Base-by-base conservation (phyloP, 2,113 vertebrate genomes). In the Austrofundulus limnaeus region DNA sequence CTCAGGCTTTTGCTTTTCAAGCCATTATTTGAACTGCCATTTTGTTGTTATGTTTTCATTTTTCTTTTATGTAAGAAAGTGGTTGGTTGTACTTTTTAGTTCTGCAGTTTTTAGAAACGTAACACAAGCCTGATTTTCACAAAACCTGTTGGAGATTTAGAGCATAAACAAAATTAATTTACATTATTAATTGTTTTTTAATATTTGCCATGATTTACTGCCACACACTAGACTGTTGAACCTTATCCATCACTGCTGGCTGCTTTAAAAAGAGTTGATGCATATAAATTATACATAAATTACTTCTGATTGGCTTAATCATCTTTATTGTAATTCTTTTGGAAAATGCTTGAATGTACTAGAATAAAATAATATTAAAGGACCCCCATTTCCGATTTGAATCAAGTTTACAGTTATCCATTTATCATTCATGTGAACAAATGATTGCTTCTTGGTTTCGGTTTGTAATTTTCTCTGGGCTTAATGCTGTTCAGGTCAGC, bases 401-500 rank as follows among this genome's bases (percentile, higher is more conserved):
- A 43, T 68, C 43, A 25, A 15, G 49, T 20, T 19, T 15, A 8
- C 51, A 64, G 51, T 20, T 21, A 21, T 21, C 6, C 28, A 20
- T 39, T 50, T 46, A 41, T 61, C 20, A 58, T 17, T 39, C 50
- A 72, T 9, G 20, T 38, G 19, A 60, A 37, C 4, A 16, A 34
- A 57, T 13, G 1, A 54, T 59, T 43, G 39, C 48, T 66, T 64
- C 20, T 25, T 38, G 63, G 45, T 49, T 7, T 61, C 38, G 38
- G 16, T 1, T 48, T 53, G 52, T 46, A 31, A 6, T 16, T 75
- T 47, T 68, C 19, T 47, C 43, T 20, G 34, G 25, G 56, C 2
- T 66, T 43, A 50, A 57, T 43, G n/a, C 42, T 49, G 49, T 43
- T 46, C 52, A 13, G 67, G 68, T 42, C 12, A 23, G 47, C 59